Evolutionary conservation across 2,797 vertebrate species (phyloP), one percentile per base, ranked within the genome.

Genomic region (Sebastes baramenuke): DNA sequence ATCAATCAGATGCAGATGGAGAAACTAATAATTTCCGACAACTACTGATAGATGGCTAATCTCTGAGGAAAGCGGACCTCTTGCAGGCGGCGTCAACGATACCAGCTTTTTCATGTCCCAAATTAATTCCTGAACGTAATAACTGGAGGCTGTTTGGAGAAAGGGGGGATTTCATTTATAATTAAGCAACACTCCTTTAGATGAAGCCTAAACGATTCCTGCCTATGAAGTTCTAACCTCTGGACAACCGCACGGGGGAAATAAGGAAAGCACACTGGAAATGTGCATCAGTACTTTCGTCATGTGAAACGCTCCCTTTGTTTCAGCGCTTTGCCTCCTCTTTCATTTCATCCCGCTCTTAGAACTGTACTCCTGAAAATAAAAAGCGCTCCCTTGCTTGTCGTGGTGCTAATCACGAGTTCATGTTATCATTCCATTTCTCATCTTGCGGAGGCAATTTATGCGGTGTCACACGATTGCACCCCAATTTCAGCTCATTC

Each of bases 401-500:
- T 73, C 67, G 20, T 42, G 42, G 46, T 74, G 89, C 62, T 87
- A 85, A 92, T 89, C 81, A 88, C 32, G 69, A 88, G 82, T 88
- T 85, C 81, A 86, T 88, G 87, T 79, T 87, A 91, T 92, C 82
- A 76, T 90, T 89, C 75, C 78, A 83, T 88, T 91, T 85, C 82
- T 91, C 93, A 89, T 93, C 87, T 87, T 87, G 79, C 32, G 62
- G 75, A 93, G 76, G 75, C 86, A 91, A 92, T 93, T 89, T 87
- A 90, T 93, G 79, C 80, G 85, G 84, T 90, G 89, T 92, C 88
- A 93, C 90, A 89, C 77, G 76, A 89, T 89, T 91, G 89, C 89
- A 87, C 90, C 91, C 91, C 92, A 91, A 92, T 93, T 94, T 92
- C 88, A 88, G 80, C 87, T 93, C 87, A 88, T 87, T 89, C 85